phyloP scores from a whole-genome alignment of 2,113 vertebrate genomes.

The Alectura lathami region DNA sequence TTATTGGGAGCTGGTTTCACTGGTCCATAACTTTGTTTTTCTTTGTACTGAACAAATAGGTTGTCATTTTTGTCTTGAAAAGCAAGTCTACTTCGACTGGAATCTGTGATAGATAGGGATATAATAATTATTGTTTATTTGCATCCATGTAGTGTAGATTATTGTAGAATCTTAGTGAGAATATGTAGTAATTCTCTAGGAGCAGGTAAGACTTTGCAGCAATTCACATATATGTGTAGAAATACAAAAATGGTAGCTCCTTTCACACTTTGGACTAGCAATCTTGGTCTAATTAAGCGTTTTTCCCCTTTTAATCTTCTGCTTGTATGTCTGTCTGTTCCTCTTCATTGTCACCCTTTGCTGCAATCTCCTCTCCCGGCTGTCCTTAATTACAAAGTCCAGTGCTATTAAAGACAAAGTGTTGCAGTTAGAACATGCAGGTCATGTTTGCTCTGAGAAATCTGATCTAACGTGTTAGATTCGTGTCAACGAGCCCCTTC shows the following conservation, averaged over 20 bases:
- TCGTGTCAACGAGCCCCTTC: constrained; percentile 16
- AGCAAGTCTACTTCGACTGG: neutral
- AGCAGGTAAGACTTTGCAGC: neutral
- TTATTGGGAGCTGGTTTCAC: neutral
- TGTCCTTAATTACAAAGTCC: constrained; percentile 21
- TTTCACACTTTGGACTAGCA: neutral
- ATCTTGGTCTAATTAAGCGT: neutral
- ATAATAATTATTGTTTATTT: neutral
- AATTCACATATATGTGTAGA: neutral
- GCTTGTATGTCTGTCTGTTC: neutral
- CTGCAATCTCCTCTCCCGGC: neutral
- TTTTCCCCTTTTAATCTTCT: neutral
- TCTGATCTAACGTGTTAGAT: neutral
- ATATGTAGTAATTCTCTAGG: neutral
- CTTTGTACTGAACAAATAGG: neutral
- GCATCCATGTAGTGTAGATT: neutral
- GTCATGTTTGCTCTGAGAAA: neutral
- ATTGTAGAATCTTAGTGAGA: neutral
- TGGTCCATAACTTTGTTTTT: neutral
- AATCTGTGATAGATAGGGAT: neutral
- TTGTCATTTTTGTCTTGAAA: neutral
- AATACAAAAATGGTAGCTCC: neutral
- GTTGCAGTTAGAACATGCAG: neutral
- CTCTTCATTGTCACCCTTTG: constrained; percentile 16
- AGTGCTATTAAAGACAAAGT: neutral